A percentile compares a stretch with the other conserved stretches of the same genome.
Conservation (phyloP, 1,140 invertebrate genomes). For the Drosophila grimshawi region DNA sequence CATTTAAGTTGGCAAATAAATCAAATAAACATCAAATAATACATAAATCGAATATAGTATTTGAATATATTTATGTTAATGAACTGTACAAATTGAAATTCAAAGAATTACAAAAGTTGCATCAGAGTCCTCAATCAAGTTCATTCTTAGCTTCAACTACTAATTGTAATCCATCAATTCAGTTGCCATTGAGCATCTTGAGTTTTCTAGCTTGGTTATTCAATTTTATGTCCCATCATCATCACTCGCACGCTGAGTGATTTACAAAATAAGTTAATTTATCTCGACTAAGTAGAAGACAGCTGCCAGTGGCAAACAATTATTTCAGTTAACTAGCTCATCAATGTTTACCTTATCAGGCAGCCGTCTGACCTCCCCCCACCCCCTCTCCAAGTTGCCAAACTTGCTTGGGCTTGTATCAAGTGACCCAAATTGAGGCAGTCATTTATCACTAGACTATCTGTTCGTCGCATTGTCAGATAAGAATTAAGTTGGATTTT, state of each 20-base stretch:
- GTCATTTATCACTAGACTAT: constrained; percentile 40
- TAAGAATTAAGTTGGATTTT: constrained; percentile 36
- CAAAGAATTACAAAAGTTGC: not conserved
- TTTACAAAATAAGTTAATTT: constrained; percentile 15
- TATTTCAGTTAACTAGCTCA: constrained; percentile 50
- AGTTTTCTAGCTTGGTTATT: not conserved
- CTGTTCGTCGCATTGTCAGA: constrained; percentile 12
- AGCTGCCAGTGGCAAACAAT: constrained; percentile 32
- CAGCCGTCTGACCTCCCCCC: too few relatives aligned
- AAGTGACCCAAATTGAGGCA: constrained; percentile 47
- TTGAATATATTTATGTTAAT: too few relatives aligned
- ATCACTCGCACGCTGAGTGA: not conserved
- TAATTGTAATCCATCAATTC: not conserved
- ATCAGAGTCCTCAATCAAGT: not conserved
- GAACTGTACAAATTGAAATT: too few relatives aligned
- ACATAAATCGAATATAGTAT: too few relatives aligned
- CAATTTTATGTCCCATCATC: not conserved
- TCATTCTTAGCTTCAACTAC: not conserved
- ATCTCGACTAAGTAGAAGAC: not conserved
- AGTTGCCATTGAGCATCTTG: not conserved
- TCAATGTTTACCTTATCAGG: constrained; percentile 53
- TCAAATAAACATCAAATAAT: too few relatives aligned
- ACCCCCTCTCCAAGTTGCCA: not conserved
- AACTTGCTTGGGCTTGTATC: not conserved
- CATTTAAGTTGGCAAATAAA: too few relatives aligned